Base-by-base conservation (phyloP, 2,888 invertebrate genomes). In the Lypha dubia region DNA sequence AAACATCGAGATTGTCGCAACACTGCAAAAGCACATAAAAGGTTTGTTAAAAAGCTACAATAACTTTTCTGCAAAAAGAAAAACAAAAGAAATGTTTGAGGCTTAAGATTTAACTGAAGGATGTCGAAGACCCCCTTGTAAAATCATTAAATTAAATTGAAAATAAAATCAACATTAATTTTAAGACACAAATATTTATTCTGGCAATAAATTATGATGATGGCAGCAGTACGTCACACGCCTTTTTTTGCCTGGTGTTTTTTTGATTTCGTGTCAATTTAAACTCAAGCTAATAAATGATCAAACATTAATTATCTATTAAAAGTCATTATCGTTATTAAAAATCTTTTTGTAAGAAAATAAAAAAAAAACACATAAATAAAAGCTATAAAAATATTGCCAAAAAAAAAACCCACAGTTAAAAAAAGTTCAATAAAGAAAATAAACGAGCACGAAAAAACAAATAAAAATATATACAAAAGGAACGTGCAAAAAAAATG, bases 281-380 rank as follows among this genome's bases (percentile, higher is more conserved):
- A 71, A 74, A 49, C 17, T n/a, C 38, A 32, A 51, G 38, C 22
- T 56, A 38, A 73, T 63, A 74, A 73, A 80, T 74, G 3, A 51
- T 67, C 74, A 74, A 67, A 58, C 49, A 73, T 73, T 24, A 79
- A 79, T 79, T 73, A 79, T 28, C 24, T 56, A 60, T 80, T 51
- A 49, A 51, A 80, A 79, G 46, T 46, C n/a, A 79, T 79, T 67
- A 73, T 58, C 38, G 49, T 73, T 11, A 58, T 56, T 67, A 24
- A 22, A 68, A 63, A 62, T 63, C 2, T 79, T 46, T 38, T 74
- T 63, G 28, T 2, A 28, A 28, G 5, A 28, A 28, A 28, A 5
- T 5, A 28, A 2, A 28, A 2, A 28, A 28, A 4, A 28, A 2
- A 28, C 5, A 28, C 2, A 28, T 28, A 28, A 28, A 28, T 5